A percentile compares a stretch with the other conserved stretches of the same genome.
Conservation (phyloP, 2,888 invertebrate genomes). For the Germaria angustata region DNA sequence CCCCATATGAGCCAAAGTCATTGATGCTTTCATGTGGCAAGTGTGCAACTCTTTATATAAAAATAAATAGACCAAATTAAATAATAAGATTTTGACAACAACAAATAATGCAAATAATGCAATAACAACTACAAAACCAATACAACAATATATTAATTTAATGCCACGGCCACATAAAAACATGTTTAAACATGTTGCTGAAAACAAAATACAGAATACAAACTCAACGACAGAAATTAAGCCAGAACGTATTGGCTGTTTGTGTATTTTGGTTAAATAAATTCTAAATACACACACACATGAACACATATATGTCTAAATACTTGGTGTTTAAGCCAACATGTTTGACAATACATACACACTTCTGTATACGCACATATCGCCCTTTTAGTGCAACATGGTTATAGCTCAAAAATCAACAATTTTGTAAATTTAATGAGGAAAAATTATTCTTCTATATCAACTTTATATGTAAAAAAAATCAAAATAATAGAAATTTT, state of each 20-base stretch:
- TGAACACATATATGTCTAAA: neutral
- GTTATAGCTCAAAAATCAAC: too few species aligned
- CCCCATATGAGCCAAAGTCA: neutral
- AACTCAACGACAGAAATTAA: neutral
- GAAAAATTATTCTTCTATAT: too few species aligned
- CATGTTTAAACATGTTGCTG: conserved; percentile 51
- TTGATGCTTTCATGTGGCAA: neutral
- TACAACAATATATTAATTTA: conserved; percentile 35
- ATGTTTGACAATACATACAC: neutral
- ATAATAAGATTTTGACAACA: conserved; percentile 41
- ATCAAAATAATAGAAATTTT: too few species aligned
- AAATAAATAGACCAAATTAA: conserved; percentile 57
- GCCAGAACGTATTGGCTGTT: conserved; percentile 3
- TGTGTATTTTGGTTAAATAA: conserved; percentile 43
- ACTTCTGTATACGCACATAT: neutral
- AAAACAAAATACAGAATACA: conserved; percentile 2
- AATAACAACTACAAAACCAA: conserved; percentile 20
- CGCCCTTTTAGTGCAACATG: too few species aligned
- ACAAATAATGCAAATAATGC: neutral
- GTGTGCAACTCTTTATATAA: conserved; percentile 1
- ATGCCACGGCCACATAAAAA: conserved; percentile 41
- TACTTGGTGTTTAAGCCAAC: neutral
- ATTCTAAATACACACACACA: neutral
- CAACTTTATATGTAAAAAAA: too few species aligned
- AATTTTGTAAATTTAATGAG: too few species aligned